Conservation (phyloP, 2,113 vertebrate genomes). For the Andinoacara biseriatus region DNA sequence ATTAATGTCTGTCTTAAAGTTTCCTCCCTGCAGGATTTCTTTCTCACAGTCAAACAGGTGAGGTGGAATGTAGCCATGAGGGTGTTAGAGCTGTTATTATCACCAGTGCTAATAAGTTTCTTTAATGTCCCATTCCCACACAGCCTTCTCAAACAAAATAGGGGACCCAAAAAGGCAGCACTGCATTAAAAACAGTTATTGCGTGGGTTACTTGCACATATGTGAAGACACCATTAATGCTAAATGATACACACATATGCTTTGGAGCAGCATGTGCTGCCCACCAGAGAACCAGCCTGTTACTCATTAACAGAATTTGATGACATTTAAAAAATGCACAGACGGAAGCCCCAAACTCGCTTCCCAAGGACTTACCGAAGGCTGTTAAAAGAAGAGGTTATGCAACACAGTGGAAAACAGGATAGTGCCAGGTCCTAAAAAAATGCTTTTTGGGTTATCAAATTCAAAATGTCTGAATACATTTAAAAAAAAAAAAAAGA, state of each 20-base stretch:
- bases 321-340: not conserved
- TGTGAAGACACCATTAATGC: not conserved
- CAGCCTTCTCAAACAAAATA: not conserved
- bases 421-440: not conserved
- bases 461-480: not conserved
- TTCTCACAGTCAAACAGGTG: not conserved
- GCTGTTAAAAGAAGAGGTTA: not conserved
- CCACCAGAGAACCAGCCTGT: fast-evolving
- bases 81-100: not conserved
- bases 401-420: not conserved
- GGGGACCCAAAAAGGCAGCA: not conserved
- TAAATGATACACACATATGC: not conserved
- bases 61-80: not conserved
- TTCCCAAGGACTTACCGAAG: not conserved
- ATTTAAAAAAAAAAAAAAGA: no score
- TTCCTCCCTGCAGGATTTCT: not conserved
- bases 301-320: fast-evolving
- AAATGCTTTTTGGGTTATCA: not conserved
- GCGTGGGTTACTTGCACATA: not conserved
- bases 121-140: not conserved
- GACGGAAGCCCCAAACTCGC: fast-evolving
- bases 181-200: no score
- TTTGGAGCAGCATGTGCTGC: not conserved
- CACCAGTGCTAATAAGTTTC: not conserved
- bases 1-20: not conserved